A percentile compares a stretch with the other conserved stretches of the same genome.
Evolutionary conservation across 2,797 vertebrate species (phyloP).

Genomic region (Acanthis flammea): DNA sequence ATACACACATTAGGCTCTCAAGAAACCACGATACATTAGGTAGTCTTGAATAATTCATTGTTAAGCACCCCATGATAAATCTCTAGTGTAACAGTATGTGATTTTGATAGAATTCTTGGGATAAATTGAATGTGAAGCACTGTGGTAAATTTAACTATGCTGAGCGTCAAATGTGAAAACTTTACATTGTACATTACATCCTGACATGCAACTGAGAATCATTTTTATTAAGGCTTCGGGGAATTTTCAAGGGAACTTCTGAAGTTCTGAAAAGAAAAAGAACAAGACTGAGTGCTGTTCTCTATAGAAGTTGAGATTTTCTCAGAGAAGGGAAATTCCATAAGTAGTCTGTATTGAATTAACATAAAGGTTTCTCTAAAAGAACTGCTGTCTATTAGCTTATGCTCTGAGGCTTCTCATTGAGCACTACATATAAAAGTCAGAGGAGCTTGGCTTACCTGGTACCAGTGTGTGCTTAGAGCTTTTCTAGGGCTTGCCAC

Average conservation of each 20-base stretch:
- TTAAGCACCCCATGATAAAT: conserved; percentile 46
- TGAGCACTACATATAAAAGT: background rate
- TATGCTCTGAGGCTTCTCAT: background rate
- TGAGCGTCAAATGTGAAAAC: conserved; percentile 6
- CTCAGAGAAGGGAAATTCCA: conserved; percentile 32
- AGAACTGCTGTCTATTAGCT: background rate
- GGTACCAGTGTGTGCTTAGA: background rate
- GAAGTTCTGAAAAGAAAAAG: conserved; percentile 34
- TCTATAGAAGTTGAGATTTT: conserved; percentile 15
- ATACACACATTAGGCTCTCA: conserved; percentile 20
- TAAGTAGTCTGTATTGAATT: conserved; percentile 6
- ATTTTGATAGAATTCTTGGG: conserved; percentile 27
- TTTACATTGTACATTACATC: conserved; percentile 22
- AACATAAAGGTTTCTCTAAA: background rate
- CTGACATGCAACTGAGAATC: background rate
- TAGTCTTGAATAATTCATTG: conserved; percentile 47
- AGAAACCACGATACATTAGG: conserved; percentile 4
- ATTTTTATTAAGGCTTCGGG: conserved; percentile 46
- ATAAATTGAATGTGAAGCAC: background rate
- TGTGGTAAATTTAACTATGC: conserved; percentile 40
- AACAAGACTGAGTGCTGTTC: background rate
- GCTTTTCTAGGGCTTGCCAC: background rate
- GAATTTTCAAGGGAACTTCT: conserved; percentile 57
- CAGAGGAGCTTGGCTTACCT: background rate
- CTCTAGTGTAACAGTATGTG: background rate